A percentile compares a stretch with the other conserved stretches of the same genome.
Conservation (phyloP, 1,140 invertebrate species). For the Pseudomyrmex flavicornis region DNA sequence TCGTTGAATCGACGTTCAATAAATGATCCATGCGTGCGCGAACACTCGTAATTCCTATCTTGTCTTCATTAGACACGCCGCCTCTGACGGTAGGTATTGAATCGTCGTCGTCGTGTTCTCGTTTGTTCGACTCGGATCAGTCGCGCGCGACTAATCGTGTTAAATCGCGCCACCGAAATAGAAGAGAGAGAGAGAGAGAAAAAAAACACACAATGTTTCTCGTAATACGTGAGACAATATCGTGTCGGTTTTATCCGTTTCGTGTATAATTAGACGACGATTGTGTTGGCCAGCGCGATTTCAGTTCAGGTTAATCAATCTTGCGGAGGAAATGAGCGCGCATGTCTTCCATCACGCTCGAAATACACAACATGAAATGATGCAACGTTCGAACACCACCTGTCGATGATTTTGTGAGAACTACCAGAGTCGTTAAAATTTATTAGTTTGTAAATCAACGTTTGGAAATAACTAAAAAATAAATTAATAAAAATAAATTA, state of each 20-base stretch:
- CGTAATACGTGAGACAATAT: conserved; percentile 4
- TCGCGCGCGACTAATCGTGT: conserved; percentile 46
- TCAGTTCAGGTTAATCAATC: not conserved
- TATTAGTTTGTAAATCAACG: no score
- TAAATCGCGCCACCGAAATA: conserved; percentile 50
- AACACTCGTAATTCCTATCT: conserved; percentile 29
- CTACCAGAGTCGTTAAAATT: not conserved
- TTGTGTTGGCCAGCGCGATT: not conserved
- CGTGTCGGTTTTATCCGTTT: not conserved
- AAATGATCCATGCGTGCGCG: conserved; percentile 14
- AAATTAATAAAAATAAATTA: no score
- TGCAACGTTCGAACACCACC: not conserved
- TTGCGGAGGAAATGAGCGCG: not conserved
- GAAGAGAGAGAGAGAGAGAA: not conserved
- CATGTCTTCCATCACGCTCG: not conserved
- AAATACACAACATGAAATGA: not conserved
- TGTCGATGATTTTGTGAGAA: not conserved
- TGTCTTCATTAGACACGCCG: conserved; percentile 47
- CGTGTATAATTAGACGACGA: conserved; percentile 17
- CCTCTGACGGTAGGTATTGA: conserved; percentile 42
- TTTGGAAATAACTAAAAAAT: no score
- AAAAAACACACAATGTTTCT: conserved; percentile 5
- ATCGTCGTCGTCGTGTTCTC: conserved; percentile 28
- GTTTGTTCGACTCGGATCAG: conserved; percentile 34
- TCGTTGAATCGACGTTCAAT: conserved; percentile 9